Base-by-base conservation (phyloP, 1,140 invertebrate species). In the Thaumetopoea pityocampa region DNA sequence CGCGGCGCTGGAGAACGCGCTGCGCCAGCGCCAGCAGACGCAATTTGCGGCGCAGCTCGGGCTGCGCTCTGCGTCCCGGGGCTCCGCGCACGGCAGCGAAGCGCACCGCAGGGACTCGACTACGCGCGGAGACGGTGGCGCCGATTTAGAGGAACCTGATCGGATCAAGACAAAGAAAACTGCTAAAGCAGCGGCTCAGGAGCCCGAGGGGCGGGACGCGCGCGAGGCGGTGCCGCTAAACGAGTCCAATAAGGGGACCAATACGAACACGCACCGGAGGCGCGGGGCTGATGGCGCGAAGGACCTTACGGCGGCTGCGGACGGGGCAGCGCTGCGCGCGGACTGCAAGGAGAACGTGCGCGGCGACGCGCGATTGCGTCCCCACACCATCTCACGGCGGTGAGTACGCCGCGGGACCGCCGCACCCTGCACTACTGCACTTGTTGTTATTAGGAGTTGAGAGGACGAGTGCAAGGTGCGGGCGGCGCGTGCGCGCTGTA, bases 11-110 rank as follows among this genome's bases (percentile, higher is more conserved):
- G 44, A 40, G 9, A 17, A 20, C 2, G 38, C 62, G 46, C 9
- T 63, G 2, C 28, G 27, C 0, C 35, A 35, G 4, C 30, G 18
- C 3, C n/a, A 6, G n/a, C 16, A 56, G 3, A 42, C 37, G 8
- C 48, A 63, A 18, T 71, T 71, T 32, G 51, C 58, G n/a, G 26
- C 43, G 0, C 32, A 33, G 8, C 36, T 70, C 0, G 70, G 70
- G n/a, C 50, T 71, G 4, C 44, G 43, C 10, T 51, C 51, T 1
- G 45, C 53, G 0, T 28, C 33, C 0, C 51, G 51, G 27, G 23
- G 5, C 17, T 24, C 3, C 14, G 4, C 11, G 11, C 19, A 3
- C 4, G 4, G 6, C 12, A 35, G 15, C 16, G 24, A 11, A 30
- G 12, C 12, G 12, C 18, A 15, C 12, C 34, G 8, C 8, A 29